Evolutionary conservation across 2,113 vertebrate species (phyloP).

Genomic region (mouse (Mus musculus)): GRCm39 chr17:53499001-53499500

Average conservation of each 20-base stretch:
- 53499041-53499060: too few species aligned
- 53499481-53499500: background rate
- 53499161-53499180: too few species aligned
- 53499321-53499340: background rate
- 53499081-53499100: too few species aligned
- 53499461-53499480: background rate
- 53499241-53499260: background rate
- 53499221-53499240: background rate
- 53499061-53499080: too few species aligned
- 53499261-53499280: background rate
- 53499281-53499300: background rate
- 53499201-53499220: background rate
- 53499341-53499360: background rate
- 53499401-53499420: background rate
- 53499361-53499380: background rate
- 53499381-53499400: background rate
- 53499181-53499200: too few species aligned
- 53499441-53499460: background rate
- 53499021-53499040: too few species aligned
- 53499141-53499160: too few species aligned
- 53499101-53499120: too few species aligned
- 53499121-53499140: too few species aligned
- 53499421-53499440: background rate
- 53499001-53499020: too few species aligned
- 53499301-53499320: background rate